Conservation (phyloP, 2,797 vertebrate species). For the Cuculus canorus region DNA sequence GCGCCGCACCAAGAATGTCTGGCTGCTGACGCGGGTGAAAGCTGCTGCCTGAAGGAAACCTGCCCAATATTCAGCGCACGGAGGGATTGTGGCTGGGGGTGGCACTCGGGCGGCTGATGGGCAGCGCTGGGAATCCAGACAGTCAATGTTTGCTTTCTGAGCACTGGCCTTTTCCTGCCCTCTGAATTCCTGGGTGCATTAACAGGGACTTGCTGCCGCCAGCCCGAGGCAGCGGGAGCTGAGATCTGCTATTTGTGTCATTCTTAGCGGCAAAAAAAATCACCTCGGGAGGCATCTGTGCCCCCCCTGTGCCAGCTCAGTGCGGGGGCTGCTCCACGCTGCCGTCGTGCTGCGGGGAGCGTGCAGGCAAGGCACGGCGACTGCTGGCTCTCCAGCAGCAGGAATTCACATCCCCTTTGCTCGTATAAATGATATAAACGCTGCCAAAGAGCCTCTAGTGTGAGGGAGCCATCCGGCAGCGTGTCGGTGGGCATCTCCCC, state of each 20-base stretch:
- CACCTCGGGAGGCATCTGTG: neutral
- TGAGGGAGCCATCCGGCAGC: neutral
- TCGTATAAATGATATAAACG: rapidly evolving
- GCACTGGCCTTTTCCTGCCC: neutral
- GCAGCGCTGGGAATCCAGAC: neutral
- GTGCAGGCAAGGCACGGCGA: neutral
- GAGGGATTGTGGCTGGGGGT: neutral
- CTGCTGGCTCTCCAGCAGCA: neutral
- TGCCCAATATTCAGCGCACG: neutral
- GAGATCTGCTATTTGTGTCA: no score
- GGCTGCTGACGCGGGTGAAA: rapidly evolving
- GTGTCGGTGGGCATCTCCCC: neutral
- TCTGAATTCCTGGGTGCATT: rapidly evolving
- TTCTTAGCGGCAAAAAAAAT: neutral
- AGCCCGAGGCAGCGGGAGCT: neutral
- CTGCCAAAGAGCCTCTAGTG: neutral
- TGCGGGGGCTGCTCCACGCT: rapidly evolving
- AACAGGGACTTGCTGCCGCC: rapidly evolving
- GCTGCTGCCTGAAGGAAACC: neutral
- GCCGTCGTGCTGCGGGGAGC: rapidly evolving
- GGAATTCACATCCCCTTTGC: neutral
- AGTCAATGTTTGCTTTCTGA: neutral
- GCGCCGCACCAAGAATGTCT: neutral
- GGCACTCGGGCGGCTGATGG: neutral
- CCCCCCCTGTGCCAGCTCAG: neutral